These are phyloP conservation scores for Ciconia maguari DNA, from an alignment of 2,113 vertebrate species.

Conservation along the genomic window DNA sequence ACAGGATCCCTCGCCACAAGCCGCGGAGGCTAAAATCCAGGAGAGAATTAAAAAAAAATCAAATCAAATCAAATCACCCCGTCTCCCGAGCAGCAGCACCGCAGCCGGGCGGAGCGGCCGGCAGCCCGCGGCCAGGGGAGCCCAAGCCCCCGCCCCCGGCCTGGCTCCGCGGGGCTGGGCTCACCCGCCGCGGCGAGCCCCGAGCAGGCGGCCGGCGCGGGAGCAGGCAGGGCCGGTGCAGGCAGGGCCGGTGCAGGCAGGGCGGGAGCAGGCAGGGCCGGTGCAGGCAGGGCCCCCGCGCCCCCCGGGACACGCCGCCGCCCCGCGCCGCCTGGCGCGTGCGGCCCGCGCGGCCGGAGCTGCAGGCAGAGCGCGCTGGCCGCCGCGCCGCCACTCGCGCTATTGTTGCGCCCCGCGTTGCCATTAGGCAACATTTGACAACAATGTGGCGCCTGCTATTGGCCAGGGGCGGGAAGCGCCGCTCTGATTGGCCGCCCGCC, in stretches of 20 bases:
- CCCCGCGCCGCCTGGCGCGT: neutral
- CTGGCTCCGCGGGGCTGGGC: neutral
- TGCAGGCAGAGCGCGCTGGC: conserved; percentile 81
- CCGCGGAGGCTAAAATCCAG: conserved; percentile 5
- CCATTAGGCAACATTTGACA: conserved; percentile 98
- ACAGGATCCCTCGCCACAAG: neutral
- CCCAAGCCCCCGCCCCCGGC: neutral
- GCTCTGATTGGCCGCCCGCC: conserved; percentile 90
- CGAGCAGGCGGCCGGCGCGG: neutral
- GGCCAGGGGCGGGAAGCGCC: conserved; percentile 83
- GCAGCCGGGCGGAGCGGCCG: neutral
- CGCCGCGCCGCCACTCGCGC: conserved; percentile 72
- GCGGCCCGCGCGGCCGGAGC: conserved; percentile 68
- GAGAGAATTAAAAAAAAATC: neutral
- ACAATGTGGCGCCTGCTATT: conserved; percentile 98
- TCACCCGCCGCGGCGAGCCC: neutral
- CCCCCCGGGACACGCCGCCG: neutral
- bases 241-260: too few relatives aligned
- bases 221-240: neutral
- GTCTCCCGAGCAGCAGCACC: neutral
- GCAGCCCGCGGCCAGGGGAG: neutral
- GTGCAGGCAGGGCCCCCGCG: neutral
- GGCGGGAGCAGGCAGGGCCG: neutral
- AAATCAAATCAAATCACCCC: neutral
- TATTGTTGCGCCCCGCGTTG: conserved; percentile 93